phyloP scores from a whole-genome alignment of 2,797 vertebrate genomes.

The Otolemur crassicaudatus region DNA sequence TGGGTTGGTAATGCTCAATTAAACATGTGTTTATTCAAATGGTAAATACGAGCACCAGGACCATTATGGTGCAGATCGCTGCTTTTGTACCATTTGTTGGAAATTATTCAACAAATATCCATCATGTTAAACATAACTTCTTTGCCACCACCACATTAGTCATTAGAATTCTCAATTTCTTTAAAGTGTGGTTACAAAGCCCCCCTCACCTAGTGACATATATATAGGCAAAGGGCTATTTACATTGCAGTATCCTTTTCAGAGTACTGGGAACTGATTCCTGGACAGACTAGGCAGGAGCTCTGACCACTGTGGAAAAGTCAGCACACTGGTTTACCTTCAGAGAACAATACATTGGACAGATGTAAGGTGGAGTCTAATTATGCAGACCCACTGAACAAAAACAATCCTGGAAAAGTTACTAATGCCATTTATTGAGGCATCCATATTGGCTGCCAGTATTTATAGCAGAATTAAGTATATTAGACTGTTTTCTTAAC shows the following conservation, averaged over 20 bases:
- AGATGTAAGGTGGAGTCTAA: neutral
- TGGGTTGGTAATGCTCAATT: neutral
- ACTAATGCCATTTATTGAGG: constrained; percentile 1
- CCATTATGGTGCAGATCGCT: neutral
- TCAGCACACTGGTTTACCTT: neutral
- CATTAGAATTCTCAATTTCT: constrained; percentile 6
- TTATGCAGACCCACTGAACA: neutral
- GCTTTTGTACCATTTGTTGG: neutral
- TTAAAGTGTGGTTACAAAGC: neutral
- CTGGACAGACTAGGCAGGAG: neutral
- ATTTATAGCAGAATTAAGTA: constrained; percentile 23
- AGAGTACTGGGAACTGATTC: neutral
- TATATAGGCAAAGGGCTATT: neutral
- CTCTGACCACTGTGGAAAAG: neutral
- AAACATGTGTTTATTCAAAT: neutral
- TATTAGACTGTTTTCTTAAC: neutral
- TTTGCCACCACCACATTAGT: neutral
- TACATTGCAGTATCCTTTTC: neutral
- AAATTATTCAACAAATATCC: neutral
- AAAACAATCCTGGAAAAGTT: constrained; percentile 48
- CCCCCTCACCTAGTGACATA: neutral
- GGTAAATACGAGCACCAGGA: neutral
- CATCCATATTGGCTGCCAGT: neutral
- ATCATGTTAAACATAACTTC: neutral
- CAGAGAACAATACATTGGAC: neutral